phyloP scores from a whole-genome alignment of 1,140 invertebrate genomes.

The Holotrichia oblita region DNA sequence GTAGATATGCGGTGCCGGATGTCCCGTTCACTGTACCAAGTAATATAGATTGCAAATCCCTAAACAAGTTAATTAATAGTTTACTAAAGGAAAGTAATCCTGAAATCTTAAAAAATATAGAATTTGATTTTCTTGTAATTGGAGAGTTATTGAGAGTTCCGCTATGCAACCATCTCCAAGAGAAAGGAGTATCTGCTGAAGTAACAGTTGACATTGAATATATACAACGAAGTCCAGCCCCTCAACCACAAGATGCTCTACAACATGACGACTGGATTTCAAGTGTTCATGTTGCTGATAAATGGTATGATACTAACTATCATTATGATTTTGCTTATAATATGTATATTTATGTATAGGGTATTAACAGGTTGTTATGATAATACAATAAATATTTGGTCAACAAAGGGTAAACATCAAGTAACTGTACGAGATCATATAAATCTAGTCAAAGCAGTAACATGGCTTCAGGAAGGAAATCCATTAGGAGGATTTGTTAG shows the following conservation, averaged over 20 bases:
- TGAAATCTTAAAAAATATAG: constrained; percentile 65
- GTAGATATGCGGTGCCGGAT: constrained; percentile 89
- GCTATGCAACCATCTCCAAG: constrained; percentile 75
- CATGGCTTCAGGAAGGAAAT: constrained; percentile 80
- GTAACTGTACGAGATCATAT: constrained; percentile 87
- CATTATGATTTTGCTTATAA: background rate
- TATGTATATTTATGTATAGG: constrained; percentile 63
- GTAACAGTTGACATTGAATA: constrained; percentile 89
- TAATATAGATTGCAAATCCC: constrained; percentile 71
- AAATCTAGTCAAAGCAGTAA: constrained; percentile 78
- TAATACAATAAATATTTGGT: constrained; percentile 91
- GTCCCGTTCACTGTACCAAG: constrained; percentile 82
- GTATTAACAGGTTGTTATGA: constrained; percentile 96
- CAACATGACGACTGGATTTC: constrained; percentile 97
- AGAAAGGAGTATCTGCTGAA: constrained; percentile 76
- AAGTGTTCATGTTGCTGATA: constrained; percentile 76
- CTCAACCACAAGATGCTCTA: constrained; percentile 88
- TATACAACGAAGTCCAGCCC: constrained; percentile 86
- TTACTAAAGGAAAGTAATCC: constrained; percentile 73
- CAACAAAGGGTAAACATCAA: constrained; percentile 81
- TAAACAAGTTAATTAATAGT: constrained; percentile 85
- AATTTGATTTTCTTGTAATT: constrained; percentile 90
- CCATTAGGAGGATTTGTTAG: constrained; percentile 78
- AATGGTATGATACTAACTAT: constrained; percentile 66
- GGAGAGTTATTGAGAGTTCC: constrained; percentile 80